Evolutionary conservation across 2,797 vertebrate species (phyloP).

Genomic region (Mastacembelus armatus): DNA sequence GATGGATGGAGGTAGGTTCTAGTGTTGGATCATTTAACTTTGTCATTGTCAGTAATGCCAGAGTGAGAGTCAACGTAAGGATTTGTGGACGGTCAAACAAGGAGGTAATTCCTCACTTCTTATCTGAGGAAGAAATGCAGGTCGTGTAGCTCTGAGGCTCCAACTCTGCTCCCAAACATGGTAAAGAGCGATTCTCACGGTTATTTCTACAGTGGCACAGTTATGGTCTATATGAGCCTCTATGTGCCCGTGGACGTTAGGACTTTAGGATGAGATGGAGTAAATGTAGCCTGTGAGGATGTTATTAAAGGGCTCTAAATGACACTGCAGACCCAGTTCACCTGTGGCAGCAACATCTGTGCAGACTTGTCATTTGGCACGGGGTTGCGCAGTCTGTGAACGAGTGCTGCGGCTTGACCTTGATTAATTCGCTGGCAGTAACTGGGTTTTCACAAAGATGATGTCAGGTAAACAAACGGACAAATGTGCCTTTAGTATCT

Average conservation of each 20-base stretch:
- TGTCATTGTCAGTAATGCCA: background rate
- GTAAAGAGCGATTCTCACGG: background rate
- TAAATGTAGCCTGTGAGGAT: background rate
- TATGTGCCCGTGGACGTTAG: background rate
- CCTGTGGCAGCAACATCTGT: constrained; percentile 24
- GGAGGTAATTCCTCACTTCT: background rate
- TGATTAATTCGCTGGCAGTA: constrained; percentile 37
- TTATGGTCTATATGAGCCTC: background rate
- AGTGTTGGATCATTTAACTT: constrained; percentile 21
- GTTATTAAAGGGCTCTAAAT: background rate
- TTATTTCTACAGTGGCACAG: background rate
- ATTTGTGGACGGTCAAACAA: background rate
- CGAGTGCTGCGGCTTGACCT: constrained; percentile 24
- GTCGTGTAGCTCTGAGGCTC: background rate
- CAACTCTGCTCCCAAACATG: background rate
- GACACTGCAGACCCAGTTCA: constrained; percentile 2
- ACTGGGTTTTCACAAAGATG: constrained; percentile 45
- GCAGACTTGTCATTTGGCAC: background rate
- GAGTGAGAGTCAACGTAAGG: background rate
- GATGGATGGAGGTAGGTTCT: constrained; percentile 14
- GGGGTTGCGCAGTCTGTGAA: background rate
- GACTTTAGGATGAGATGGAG: background rate
- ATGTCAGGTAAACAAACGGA: constrained; percentile 23
- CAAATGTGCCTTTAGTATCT: constrained; percentile 5
- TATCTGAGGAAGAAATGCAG: background rate